Conservation (phyloP, 2,113 vertebrate species). For the Sakesphorus luctuosus region DNA sequence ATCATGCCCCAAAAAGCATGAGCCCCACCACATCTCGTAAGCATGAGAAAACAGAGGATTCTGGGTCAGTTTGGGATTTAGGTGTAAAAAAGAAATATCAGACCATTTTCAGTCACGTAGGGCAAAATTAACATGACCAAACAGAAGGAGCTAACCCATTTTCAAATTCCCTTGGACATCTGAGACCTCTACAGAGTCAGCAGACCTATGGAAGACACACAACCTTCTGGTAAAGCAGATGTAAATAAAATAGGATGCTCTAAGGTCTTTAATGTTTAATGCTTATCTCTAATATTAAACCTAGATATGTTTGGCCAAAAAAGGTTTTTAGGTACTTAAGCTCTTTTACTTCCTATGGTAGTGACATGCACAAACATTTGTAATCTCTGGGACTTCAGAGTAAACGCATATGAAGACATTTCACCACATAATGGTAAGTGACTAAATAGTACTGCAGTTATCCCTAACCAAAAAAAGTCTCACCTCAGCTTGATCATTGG, state of each 20-base stretch:
- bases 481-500: neutral
- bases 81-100: neutral
- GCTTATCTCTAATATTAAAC: neutral
- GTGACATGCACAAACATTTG: neutral
- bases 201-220: neutral
- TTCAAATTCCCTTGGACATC: neutral
- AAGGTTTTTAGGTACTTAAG: neutral
- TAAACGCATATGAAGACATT: neutral
- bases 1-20: neutral
- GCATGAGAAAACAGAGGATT: neutral
- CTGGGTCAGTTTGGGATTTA: neutral
- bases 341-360: neutral
- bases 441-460: neutral
- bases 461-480: neutral
- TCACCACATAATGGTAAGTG: neutral
- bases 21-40: neutral
- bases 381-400: neutral
- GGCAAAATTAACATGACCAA: neutral
- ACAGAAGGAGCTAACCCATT: fast-evolving
- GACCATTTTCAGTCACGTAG: neutral
- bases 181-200: neutral
- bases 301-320: neutral
- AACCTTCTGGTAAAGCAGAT: neutral
- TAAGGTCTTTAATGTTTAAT: neutral
- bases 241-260: neutral